Base-by-base conservation (phyloP, 2,113 vertebrate species). In the Rhodinocichla rosea region DNA sequence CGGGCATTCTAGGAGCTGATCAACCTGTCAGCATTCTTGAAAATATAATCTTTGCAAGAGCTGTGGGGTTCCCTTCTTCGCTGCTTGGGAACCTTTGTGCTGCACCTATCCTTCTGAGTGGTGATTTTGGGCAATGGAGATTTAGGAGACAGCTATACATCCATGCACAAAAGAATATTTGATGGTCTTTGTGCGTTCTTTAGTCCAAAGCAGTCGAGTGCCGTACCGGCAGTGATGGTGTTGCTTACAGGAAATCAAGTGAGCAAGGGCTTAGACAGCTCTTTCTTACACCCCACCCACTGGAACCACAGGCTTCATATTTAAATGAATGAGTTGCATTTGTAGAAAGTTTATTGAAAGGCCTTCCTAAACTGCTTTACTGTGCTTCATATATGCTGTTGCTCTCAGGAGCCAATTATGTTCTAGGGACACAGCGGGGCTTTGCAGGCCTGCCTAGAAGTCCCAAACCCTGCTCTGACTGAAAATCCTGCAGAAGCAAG, bases 321-420 rank as follows among this genome's bases (percentile, higher is more conserved):
- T 56, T 64, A 89, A 92, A 84, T 37, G 28, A 93, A 65, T 15
- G 37, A 76, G 57, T 42, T 73, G 53, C 67, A 35, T 82, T 91
- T 94, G 71, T 53, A 68, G 69, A 60, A 91, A 82, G 50, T 69
- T 87, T 71, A 65, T 32, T 79, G 77, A 84, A 90, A 90, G 52
- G 24, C 80, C 9, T 95, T 73, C 47, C 33, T 73, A 76, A 81
- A 91, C 59, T 47, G 4, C 49, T 92, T 73, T 57, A 13, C 33
- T 91, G 23, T 71, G 59, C 44, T 77, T 80, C 55, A 44, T 62
- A 24, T 2, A 45, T 1, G 4, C 73, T 83, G n/a, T 17, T 81
- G 44, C 67, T 78, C n/a, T 89, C 44, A n/a, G 62, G 57, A 96
- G 50, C 70, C 84, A 94, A 28, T 95, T 95, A 79, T 53, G 74